These are phyloP conservation scores for Onychostoma macrolepis DNA, from an alignment of 2,113 vertebrate species.

Conservation along the genomic window DNA sequence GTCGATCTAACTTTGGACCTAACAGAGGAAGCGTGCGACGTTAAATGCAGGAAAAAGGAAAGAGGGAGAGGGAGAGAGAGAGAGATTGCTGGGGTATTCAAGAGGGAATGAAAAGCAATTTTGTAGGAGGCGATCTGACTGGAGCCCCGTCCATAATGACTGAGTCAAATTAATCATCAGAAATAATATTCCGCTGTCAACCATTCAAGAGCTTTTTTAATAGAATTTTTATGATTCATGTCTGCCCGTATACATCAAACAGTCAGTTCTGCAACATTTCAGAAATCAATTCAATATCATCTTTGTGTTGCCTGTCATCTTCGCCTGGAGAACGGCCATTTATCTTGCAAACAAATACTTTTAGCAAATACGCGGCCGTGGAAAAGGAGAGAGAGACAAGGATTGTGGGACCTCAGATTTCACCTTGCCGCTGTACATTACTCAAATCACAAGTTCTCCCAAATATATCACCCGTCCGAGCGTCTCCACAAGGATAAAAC, in stretches of 20 bases:
- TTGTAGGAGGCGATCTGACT: slow-evolving; percentile 84
- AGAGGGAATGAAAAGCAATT: slow-evolving; percentile 92
- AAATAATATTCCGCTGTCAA: slow-evolving; percentile 94
- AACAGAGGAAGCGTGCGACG: slow-evolving; percentile 43
- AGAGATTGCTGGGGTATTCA: slow-evolving; percentile 79
- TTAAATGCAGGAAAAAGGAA: slow-evolving; percentile 21
- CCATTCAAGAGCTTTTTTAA: slow-evolving; percentile 92
- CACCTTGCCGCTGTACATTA: slow-evolving; percentile 46
- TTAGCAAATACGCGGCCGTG: slow-evolving; percentile 73
- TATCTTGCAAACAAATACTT: slow-evolving; percentile 85
- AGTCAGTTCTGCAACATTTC: slow-evolving; percentile 87
- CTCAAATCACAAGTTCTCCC: slow-evolving; percentile 53
- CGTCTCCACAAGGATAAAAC: slow-evolving; percentile 37
- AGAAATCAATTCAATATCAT: slow-evolving; percentile 92
- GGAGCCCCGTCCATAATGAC: slow-evolving; percentile 93
- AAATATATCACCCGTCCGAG: slow-evolving; percentile 46
- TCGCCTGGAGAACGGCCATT: slow-evolving; percentile 79
- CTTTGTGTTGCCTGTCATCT: slow-evolving; percentile 92
- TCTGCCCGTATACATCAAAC: slow-evolving; percentile 88
- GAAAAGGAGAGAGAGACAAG: slow-evolving; percentile 63
- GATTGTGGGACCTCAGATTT: slow-evolving; percentile 60
- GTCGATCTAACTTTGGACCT: slow-evolving; percentile 40
- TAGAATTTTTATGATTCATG: slow-evolving; percentile 97
- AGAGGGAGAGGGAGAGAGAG: slow-evolving; percentile 30
- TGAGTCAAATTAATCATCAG: slow-evolving; percentile 94